A percentile compares a stretch with the other conserved stretches of the same genome.
phyloP scores from a whole-genome alignment of 1,140 invertebrate genomes.

The Sipha flava region DNA sequence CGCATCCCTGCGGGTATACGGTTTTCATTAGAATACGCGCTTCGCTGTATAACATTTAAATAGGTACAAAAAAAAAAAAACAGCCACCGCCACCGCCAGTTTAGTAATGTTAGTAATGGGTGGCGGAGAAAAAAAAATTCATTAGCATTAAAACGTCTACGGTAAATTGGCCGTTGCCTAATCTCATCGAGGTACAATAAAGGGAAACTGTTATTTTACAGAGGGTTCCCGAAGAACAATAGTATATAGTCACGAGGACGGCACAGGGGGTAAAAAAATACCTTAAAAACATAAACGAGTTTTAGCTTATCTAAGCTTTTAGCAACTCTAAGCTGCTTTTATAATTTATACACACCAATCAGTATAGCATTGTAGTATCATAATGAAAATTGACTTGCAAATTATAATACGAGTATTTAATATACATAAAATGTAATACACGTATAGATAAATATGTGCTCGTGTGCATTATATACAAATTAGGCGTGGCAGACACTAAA shows the following conservation, averaged over 20 bases:
- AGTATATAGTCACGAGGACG: neutral
- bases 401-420: neutral
- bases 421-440: no score
- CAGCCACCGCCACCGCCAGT: neutral
- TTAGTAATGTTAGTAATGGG: neutral
- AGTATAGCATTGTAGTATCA: neutral
- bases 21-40: neutral
- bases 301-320: no score
- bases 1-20: neutral
- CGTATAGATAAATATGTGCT: no score
- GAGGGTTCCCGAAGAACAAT: neutral
- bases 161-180: neutral
- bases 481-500: neutral
- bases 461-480: neutral
- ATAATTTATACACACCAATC: no score
- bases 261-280: neutral
- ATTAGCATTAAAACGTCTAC: conserved; percentile 14
- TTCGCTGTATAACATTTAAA: neutral
- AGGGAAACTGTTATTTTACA: conserved; percentile 11
- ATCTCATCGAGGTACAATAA: neutral
- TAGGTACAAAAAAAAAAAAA: conserved; percentile 9
- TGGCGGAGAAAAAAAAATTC: neutral
- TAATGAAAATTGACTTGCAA: neutral
- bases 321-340: neutral
- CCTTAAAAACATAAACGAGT: neutral